Percentiles rank a stretch among this genome's conserved stretches.
Conservation (phyloP, 30 jellyfish, hydroid and myxozoan species). For the Aurelia aurita region DNA sequence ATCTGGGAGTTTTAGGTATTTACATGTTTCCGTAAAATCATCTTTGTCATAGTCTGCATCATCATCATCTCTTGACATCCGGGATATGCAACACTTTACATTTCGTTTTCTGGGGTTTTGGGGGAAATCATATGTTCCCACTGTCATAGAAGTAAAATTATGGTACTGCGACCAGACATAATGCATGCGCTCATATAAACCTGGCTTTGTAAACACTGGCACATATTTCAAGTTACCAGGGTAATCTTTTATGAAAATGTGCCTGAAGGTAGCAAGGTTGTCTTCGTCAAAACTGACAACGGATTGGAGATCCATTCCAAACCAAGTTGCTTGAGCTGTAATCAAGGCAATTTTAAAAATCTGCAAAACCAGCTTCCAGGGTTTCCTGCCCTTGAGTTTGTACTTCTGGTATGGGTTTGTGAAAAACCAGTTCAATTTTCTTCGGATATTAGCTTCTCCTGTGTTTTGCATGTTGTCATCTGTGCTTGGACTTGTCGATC, state of each 20-base stretch:
- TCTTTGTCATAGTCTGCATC: conserved; percentile 44
- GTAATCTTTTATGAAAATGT: conserved; percentile 70
- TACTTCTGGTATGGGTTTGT: conserved; percentile 89
- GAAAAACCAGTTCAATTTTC: conserved; percentile 88
- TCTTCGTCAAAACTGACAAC: conserved; percentile 86
- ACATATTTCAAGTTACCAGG: conserved; percentile 58
- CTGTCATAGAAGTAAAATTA: conserved; percentile 61
- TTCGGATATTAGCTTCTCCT: conserved; percentile 71
- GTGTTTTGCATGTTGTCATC: conserved; percentile 24
- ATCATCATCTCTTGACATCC: neutral
- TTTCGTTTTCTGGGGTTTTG: conserved; percentile 13
- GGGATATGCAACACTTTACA: conserved; percentile 23
- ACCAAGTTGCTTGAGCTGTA: conserved; percentile 90
- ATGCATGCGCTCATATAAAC: conserved; percentile 74
- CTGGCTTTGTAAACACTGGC: conserved; percentile 75
- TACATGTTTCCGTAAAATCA: conserved; percentile 30
- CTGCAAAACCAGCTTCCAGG: conserved; percentile 88
- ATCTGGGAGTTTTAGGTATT: conserved; percentile 46
- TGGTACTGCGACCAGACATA: conserved; percentile 86
- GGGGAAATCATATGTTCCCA: conserved; percentile 77
- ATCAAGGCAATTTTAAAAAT: conserved; percentile 78
- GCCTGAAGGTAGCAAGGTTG: conserved; percentile 88
- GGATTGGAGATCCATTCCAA: conserved; percentile 89
- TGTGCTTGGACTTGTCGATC: conserved; percentile 42
- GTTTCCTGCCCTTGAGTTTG: conserved; percentile 85